Base-by-base conservation (phyloP, 2,113 vertebrate species). In the Neopipo cinnamomea region DNA sequence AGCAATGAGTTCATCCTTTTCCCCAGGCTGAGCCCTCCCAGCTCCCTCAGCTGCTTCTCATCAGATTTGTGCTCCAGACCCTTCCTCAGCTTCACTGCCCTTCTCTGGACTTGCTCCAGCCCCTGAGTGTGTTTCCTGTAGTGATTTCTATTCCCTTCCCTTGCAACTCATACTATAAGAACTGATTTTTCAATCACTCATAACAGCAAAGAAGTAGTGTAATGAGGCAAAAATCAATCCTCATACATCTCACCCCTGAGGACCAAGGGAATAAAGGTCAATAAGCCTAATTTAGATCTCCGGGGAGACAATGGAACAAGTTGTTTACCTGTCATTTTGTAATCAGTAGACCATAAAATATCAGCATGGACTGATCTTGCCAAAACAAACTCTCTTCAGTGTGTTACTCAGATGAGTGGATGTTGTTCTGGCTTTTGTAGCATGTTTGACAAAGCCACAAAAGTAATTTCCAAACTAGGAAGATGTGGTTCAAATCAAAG, bases 41-140 rank as follows among this genome's bases (percentile, higher is more conserved):
- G 17, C 9, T 89, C n/a, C 20, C 30, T 35, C 62, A 76, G 17
- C 22, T 11, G 5, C 24, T 62, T 10, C 39, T 52, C 41, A 31
- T 31, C 39, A 42, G 28, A 65, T 41, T 44, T 46, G 53, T 31
- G 28, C n/a, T 82, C 70, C 53, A 68, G 39, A 27, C 3, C 19
- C 39, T 82, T 47, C 17, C 21, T 17, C 41, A 41, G n/a, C 6
- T 47, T 56, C 68, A 18, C 6, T 67, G 42, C 17, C 23, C 23
- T 61, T 62, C 30, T 6, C 88, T 55, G 21, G 30, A 31, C 0
- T 23, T 0, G 0, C 14, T 76, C 41, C 71, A 70, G 47, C 2
- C 47, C 8, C n/a, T 41, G 41, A 19, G 2, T 22, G 11, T 19
- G 25, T 7, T 25, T 35, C 25, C 9, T 76, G 13, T 6, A 10